Percentiles rank a stretch among this genome's conserved stretches.
Evolutionary conservation across 1,140 invertebrate genomes (phyloP).

Genomic region (Alviniconcha marisindica): DNA sequence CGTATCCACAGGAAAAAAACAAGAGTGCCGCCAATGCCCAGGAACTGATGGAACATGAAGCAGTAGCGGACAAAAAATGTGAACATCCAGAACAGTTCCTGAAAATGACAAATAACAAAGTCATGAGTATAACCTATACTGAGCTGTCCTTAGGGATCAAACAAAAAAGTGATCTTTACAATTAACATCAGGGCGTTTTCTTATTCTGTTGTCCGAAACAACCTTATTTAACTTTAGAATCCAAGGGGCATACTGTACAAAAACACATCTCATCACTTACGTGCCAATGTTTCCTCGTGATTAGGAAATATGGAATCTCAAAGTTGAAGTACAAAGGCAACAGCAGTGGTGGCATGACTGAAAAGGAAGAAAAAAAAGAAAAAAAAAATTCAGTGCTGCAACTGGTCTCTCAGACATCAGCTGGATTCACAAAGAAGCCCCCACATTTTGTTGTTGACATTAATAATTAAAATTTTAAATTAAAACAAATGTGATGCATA

Average conservation of each 20-base stretch:
- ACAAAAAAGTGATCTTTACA: too few relatives aligned
- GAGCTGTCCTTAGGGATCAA: too few relatives aligned
- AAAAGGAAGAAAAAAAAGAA: constrained; percentile 41
- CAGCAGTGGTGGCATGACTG: constrained; percentile 72
- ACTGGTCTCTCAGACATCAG: too few relatives aligned
- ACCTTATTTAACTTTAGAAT: too few relatives aligned
- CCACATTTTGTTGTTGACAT: too few relatives aligned
- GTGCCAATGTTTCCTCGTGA: constrained; percentile 60
- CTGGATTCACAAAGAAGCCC: too few relatives aligned
- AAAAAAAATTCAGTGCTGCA: background rate
- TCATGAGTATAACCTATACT: too few relatives aligned
- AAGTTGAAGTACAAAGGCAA: constrained; percentile 73
- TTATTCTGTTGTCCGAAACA: too few relatives aligned
- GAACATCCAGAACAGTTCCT: constrained; percentile 70
- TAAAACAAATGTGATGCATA: too few relatives aligned
- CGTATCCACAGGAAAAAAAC: constrained; percentile 70
- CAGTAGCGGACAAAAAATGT: constrained; percentile 68
- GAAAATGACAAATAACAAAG: constrained; percentile 38
- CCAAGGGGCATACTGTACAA: too few relatives aligned
- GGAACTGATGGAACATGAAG: constrained; percentile 58
- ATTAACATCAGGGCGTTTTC: too few relatives aligned
- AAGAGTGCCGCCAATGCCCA: constrained; percentile 64
- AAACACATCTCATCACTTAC: background rate
- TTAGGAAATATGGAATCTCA: constrained; percentile 71
- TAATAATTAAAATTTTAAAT: too few relatives aligned